These are phyloP conservation scores for Phyto melanocephala DNA, from an alignment of 2,888 invertebrate genomes.

Conservation along the genomic window DNA sequence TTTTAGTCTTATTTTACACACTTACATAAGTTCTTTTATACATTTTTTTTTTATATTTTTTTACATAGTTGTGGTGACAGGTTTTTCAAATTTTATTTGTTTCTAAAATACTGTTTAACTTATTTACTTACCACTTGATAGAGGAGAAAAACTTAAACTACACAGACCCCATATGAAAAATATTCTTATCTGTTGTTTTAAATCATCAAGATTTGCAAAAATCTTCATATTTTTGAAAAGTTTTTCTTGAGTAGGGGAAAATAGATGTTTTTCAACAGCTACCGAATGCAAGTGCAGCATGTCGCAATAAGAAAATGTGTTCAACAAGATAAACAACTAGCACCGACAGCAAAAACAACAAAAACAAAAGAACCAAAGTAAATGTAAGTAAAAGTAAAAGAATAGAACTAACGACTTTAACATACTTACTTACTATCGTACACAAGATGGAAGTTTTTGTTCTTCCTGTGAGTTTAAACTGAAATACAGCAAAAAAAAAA, in stretches of 20 bases:
- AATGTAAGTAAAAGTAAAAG: not conserved
- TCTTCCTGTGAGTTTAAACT: not conserved
- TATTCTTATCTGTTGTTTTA: slow-evolving; percentile 41
- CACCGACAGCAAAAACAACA: not conserved
- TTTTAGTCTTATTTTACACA: not conserved
- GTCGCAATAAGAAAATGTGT: slow-evolving; percentile 9
- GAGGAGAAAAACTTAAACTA: not conserved
- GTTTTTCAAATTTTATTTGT: not conserved
- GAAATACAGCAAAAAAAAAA: not conserved
- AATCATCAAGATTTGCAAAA: slow-evolving; percentile 47
- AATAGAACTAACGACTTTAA: not conserved
- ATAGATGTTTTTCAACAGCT: slow-evolving; percentile 14
- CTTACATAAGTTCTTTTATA: not conserved
- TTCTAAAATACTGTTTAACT: not conserved
- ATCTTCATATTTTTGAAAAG: slow-evolving; percentile 39
- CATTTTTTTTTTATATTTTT: not conserved
- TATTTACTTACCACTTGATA: slow-evolving; percentile 16
- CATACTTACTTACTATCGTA: not conserved
- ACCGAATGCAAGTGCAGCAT: slow-evolving; percentile 4
- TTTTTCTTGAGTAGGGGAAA: not conserved
- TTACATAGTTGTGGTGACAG: not conserved
- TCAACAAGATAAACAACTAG: slow-evolving; percentile 41
- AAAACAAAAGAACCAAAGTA: not conserved
- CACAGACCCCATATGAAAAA: slow-evolving; percentile 16
- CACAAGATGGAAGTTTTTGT: not conserved